A percentile compares a stretch with the other conserved stretches of the same genome.
phyloP scores from a whole-genome alignment of 2,113 vertebrate species.

The Bothrops jararaca region DNA sequence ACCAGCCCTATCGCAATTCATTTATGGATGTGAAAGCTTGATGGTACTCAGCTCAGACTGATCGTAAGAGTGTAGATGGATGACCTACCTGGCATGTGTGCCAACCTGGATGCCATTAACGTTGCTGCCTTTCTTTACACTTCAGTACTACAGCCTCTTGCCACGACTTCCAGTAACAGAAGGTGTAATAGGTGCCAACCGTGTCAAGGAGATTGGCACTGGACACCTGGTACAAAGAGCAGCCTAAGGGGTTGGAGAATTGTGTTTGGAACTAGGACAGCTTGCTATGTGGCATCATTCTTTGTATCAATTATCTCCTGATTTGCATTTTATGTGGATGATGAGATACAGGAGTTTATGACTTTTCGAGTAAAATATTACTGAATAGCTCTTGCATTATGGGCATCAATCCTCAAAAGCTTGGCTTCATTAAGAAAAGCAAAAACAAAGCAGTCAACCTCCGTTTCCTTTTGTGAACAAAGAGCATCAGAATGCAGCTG shows the following conservation, averaged over 20 bases:
- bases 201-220: fast-evolving
- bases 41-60: not conserved
- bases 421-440: not conserved
- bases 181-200: too few relatives aligned
- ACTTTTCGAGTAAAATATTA: not conserved
- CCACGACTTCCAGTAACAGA: not conserved
- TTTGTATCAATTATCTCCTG: not conserved
- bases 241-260: not conserved
- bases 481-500: not conserved
- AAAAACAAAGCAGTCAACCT: not conserved
- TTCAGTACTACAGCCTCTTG: not conserved
- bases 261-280: not conserved
- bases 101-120: not conserved
- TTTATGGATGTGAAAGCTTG: constrained; percentile 74
- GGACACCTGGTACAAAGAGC: fast-evolving
- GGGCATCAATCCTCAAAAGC: not conserved
- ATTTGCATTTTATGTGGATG: not conserved
- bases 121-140: not conserved
- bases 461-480: not conserved
- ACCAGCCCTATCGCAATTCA: constrained; percentile 76
- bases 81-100: not conserved
- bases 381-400: not conserved
- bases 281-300: not conserved
- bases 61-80: not conserved
- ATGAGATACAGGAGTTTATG: not conserved